phyloP scores from a whole-genome alignment of 2,113 vertebrate species.

The Toxotes chatareus region DNA sequence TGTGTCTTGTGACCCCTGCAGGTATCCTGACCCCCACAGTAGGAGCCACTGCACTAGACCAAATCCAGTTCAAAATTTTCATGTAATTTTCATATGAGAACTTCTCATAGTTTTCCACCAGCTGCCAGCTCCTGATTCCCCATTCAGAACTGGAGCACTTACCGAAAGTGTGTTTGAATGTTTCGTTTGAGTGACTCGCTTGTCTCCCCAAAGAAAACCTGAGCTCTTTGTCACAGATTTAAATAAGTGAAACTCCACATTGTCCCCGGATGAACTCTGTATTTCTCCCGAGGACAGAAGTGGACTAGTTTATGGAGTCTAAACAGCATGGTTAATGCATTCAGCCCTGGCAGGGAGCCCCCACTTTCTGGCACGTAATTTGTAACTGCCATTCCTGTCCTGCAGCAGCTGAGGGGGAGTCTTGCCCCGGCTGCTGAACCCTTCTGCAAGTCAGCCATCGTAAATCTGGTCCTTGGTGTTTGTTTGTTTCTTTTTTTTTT shows the following conservation, averaged over 20 bases:
- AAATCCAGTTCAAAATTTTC: conserved; percentile 3
- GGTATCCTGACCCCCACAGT: no score
- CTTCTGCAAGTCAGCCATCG: conserved; percentile 29
- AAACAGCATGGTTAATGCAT: conserved; percentile 70
- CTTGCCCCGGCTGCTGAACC: conserved; percentile 18
- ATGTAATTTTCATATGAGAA: neutral
- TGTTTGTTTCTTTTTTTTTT: conserved; percentile 11
- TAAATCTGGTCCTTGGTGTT: conserved; percentile 32
- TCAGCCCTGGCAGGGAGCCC: conserved; percentile 47
- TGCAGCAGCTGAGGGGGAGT: conserved; percentile 50
- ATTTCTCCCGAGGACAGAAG: conserved; percentile 41
- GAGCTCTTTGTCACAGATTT: conserved; percentile 35
- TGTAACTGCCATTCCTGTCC: conserved; percentile 47
- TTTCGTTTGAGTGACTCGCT: conserved; percentile 7
- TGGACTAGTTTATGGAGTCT: conserved; percentile 63
- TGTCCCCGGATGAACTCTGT: conserved; percentile 41
- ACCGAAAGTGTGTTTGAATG: conserved; percentile 8
- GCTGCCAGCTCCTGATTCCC: neutral
- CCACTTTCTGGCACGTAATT: conserved; percentile 55
- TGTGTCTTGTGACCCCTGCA: no score
- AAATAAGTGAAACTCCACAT: conserved; percentile 31
- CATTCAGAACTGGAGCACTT: conserved; percentile 11
- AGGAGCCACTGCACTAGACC: neutral
- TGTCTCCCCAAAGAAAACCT: conserved; percentile 17
- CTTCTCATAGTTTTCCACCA: neutral